These are phyloP conservation scores for Physocephala rufipes DNA, from an alignment of 2,888 invertebrate species.

Conservation along the genomic window DNA sequence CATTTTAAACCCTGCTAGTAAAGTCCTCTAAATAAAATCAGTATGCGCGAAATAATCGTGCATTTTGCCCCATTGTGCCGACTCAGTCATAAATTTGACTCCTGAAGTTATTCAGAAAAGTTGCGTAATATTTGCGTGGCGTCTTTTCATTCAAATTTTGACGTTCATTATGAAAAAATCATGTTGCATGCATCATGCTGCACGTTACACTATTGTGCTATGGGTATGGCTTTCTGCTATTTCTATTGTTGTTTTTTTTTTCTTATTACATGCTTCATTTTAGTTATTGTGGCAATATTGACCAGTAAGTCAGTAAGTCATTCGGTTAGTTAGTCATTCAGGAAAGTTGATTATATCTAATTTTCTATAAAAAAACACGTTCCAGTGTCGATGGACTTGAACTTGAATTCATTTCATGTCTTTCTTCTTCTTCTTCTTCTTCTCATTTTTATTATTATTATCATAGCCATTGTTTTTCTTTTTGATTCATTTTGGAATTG, in stretches of 20 bases:
- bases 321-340: conserved; percentile 5
- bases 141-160: conserved; percentile 14
- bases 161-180: not conserved
- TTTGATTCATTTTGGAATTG: not conserved
- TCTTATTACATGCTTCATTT: not conserved
- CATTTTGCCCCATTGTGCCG: no score
- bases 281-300: not conserved
- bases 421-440: not conserved
- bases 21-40: no score
- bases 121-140: not conserved
- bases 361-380: no score
- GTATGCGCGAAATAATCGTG: not conserved
- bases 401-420: conserved; percentile 6
- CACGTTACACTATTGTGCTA: not conserved
- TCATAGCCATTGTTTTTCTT: not conserved
- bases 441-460: not conserved
- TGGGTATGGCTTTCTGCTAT: not conserved
- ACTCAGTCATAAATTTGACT: no score
- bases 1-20: no score
- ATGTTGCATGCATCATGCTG: not conserved
- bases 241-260: no score
- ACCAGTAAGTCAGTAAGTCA: conserved; percentile 4
- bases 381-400: conserved; percentile 10
- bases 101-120: no score
- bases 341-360: not conserved